Conservation (phyloP, 2,113 vertebrate species). For the Limanda limanda region DNA sequence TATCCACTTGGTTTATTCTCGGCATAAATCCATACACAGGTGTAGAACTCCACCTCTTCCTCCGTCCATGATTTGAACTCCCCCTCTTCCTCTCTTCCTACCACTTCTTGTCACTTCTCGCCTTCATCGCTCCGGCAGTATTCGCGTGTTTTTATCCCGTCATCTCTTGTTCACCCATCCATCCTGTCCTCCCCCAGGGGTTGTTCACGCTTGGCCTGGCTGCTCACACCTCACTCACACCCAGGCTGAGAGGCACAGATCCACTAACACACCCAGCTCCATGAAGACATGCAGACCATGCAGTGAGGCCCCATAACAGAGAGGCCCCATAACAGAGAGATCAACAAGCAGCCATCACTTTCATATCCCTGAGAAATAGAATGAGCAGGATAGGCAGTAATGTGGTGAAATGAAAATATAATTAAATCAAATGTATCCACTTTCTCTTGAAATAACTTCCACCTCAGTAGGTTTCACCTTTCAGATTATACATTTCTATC, state of each 20-base stretch:
- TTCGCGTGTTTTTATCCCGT: slow-evolving; percentile 56
- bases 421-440: too few species aligned
- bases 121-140: slow-evolving; percentile 50
- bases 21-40: slow-evolving; percentile 10
- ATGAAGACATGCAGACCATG: slow-evolving; percentile 21
- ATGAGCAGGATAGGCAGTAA: not conserved
- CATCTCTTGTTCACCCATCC: slow-evolving; percentile 63
- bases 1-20: slow-evolving; percentile 3
- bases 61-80: not conserved
- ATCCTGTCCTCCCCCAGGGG: slow-evolving; percentile 40
- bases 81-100: not conserved
- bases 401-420: not conserved
- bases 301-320: slow-evolving; percentile 11
- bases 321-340: slow-evolving; percentile 8
- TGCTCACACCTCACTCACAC: slow-evolving; percentile 61
- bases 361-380: not conserved
- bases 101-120: not conserved
- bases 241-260: slow-evolving; percentile 44
- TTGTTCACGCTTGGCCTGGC: slow-evolving; percentile 65
- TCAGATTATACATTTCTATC: too few species aligned
- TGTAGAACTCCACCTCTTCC: not conserved
- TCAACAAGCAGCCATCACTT: not conserved
- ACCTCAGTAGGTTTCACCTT: too few species aligned
- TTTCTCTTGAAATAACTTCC: too few species aligned
- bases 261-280: slow-evolving; percentile 27